A percentile compares a stretch with the other conserved stretches of the same genome.
phyloP scores from a whole-genome alignment of 2,888 invertebrate genomes.

The Callyntrura guangdongensis region DNA sequence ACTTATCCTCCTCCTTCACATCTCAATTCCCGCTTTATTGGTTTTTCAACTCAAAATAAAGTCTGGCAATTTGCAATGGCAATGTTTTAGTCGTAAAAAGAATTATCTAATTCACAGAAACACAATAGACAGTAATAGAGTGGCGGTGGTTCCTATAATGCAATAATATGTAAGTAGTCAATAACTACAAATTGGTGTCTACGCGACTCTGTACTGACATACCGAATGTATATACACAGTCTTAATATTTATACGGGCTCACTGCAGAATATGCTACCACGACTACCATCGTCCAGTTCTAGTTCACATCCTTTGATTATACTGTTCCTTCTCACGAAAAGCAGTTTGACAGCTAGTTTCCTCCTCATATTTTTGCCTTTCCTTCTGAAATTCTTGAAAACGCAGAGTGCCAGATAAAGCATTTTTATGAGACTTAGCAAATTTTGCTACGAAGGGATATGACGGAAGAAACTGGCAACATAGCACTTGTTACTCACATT shows the following conservation, averaged over 20 bases:
- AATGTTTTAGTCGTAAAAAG: not conserved
- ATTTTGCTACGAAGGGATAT: no score
- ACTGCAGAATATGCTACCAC: not conserved
- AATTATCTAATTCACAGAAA: conserved; percentile 6
- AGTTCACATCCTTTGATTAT: not conserved
- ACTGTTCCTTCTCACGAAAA: not conserved
- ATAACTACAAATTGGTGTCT: no score
- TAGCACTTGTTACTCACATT: not conserved
- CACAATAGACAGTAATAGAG: not conserved
- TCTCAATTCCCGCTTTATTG: not conserved
- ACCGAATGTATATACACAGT: no score
- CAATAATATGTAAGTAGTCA: no score
- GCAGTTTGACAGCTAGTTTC: not conserved
- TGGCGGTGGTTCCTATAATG: no score
- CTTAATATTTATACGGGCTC: not conserved
- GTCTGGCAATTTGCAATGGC: not conserved
- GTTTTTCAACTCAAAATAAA: no score
- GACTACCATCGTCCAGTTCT: no score
- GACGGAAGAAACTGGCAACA: no score
- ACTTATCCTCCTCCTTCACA: not conserved
- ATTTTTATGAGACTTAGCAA: not conserved
- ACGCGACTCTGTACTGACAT: no score
- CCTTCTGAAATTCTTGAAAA: not conserved
- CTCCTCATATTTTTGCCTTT: not conserved
- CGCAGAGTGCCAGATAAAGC: not conserved